Evolutionary conservation across 2,888 invertebrate species (phyloP), one percentile per base, ranked within the genome.

Genomic region (Aelia acuminata): DNA sequence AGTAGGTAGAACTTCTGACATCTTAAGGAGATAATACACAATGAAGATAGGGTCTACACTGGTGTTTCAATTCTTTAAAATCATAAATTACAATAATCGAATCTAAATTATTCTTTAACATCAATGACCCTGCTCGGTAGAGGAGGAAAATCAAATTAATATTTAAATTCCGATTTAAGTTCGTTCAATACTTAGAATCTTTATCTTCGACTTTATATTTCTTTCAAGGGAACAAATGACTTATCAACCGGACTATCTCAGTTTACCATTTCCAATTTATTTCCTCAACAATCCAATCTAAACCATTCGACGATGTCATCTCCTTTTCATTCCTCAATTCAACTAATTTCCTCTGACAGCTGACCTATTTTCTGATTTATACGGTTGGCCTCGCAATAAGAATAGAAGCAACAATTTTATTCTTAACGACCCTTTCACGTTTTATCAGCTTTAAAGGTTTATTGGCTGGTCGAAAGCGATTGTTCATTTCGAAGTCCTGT

Each of bases 261-360:
- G 63, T 31, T 63, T 63, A 63, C 13, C 31, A 31, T 31, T 70
- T 70, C 63, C 63, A 35, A 70, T 70, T 70, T 70, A 70, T 70
- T 70, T 70, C 8, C 35, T 35, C 63, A 15, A 26, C 57, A 57
- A 57, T 26, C 26, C 57, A 57, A 57, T 57, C 18, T 35, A 35
- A n/a, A 35, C 63, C 63, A 18, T 0, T 70, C 15, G 35, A 20
- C 31, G 31, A 70, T 70, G 5, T 35, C 31, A 3, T 15, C 63
- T 35, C 35, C 63, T 70, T n/a, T 70, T 70, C 35, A 70, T 70
- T 70, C 63, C 18, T 70, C 35, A 70, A 35, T 70, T 35, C 18
- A 70, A 70, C 63, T 70, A 35, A 70, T 70, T 70, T 70, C 20
- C 63, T 70, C 1, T 70, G 63, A 35, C 63, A 35, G 63, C 20